Evolutionary conservation across 2,797 vertebrate species (phyloP).

Genomic region (Rhinella marina): DNA sequence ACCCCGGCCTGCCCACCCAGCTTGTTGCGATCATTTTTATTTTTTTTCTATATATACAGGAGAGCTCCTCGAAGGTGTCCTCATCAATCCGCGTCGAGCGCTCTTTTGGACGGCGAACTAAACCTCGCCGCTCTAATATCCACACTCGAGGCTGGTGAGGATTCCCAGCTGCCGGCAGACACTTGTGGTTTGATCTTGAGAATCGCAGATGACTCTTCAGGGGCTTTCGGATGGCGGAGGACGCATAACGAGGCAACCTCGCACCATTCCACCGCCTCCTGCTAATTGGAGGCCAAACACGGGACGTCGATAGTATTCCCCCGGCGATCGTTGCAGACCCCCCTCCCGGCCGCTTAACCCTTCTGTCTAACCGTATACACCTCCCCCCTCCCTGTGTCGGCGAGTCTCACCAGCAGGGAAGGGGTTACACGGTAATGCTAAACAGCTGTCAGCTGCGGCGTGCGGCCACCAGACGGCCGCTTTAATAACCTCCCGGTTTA

Average conservation of each 20-base stretch:
- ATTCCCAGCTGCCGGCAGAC: slow-evolving; percentile 49
- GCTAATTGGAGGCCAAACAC: slow-evolving; percentile 40
- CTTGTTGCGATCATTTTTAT: background rate
- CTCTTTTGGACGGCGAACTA: slow-evolving; percentile 44
- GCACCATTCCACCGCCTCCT: background rate
- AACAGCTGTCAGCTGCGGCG: slow-evolving; percentile 47
- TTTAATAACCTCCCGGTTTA: slow-evolving; percentile 43
- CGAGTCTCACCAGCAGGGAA: background rate
- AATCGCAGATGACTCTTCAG: slow-evolving; percentile 53
- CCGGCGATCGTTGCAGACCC: background rate
- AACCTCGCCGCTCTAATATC: slow-evolving; percentile 50
- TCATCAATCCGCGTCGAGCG: background rate
- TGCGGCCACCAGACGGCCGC: slow-evolving; percentile 15
- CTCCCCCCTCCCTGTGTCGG: too few relatives aligned
- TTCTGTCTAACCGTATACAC: background rate
- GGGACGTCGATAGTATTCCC: background rate
- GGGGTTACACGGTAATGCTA: slow-evolving; percentile 31
- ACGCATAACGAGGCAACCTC: slow-evolving; percentile 1
- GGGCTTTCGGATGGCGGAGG: slow-evolving; percentile 21
- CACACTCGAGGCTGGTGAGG: slow-evolving; percentile 44
- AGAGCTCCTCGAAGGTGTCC: slow-evolving; percentile 12
- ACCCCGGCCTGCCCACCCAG: too few relatives aligned
- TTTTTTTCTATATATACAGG: background rate
- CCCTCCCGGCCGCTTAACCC: background rate
- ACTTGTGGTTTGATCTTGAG: slow-evolving; percentile 54